A percentile compares a stretch with the other conserved stretches of the same genome.
These are phyloP conservation scores for Platalea minor DNA, from an alignment of 2,797 vertebrate species.

Conservation along the genomic window DNA sequence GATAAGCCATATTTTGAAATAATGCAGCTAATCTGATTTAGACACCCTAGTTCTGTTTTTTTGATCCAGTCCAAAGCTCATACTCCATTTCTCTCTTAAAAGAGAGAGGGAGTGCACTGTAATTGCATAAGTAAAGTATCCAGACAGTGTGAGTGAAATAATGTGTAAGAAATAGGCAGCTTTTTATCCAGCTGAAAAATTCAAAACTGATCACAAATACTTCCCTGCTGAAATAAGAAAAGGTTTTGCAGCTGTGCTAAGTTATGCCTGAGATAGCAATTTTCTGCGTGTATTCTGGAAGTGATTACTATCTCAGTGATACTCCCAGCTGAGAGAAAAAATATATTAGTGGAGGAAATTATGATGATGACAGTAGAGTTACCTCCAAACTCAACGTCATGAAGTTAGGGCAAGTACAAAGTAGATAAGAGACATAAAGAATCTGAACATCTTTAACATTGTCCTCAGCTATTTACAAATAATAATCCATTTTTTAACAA, in stretches of 20 bases:
- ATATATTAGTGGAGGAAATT: not conserved
- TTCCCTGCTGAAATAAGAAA: not conserved
- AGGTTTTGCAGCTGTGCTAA: conserved; percentile 29
- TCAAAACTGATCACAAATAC: not conserved
- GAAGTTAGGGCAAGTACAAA: not conserved
- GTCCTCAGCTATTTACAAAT: not conserved
- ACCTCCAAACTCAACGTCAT: not conserved
- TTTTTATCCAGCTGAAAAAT: conserved; percentile 4
- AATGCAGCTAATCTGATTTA: not conserved
- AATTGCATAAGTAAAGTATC: not conserved
- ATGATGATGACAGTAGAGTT: not conserved
- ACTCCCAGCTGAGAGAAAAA: not conserved
- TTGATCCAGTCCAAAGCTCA: not conserved
- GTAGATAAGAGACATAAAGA: not conserved
- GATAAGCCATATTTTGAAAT: not conserved
- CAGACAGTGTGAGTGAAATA: conserved; percentile 3
- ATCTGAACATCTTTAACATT: not conserved
- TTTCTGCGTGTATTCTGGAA: conserved; percentile 40
- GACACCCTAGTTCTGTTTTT: not conserved
- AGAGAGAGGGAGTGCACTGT: not conserved
- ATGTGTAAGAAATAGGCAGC: not conserved
- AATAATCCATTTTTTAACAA: not conserved
- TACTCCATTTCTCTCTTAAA: not conserved
- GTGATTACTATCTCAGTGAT: not conserved
- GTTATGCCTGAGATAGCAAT: conserved; percentile 11